A percentile compares a stretch with the other conserved stretches of the same genome.
Conservation (phyloP, 2,113 vertebrate species). For the Pangasianodon gigas region DNA sequence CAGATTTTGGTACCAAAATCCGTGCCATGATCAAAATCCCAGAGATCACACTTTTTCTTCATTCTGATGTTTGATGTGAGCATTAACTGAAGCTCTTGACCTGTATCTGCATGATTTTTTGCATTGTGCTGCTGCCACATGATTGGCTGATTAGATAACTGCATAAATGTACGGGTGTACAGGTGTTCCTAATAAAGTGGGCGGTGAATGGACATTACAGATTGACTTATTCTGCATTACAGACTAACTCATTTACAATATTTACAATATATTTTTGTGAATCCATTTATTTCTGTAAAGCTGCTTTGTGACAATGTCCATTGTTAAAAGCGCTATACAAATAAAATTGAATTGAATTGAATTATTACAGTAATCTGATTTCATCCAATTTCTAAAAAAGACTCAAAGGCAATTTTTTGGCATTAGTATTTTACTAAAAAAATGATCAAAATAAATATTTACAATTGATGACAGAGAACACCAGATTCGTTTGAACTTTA, state of each 20-base stretch:
- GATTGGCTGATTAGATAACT: not conserved
- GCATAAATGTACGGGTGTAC: not conserved
- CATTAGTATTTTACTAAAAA: conserved; percentile 73
- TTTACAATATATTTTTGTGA: no score
- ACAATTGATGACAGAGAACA: conserved; percentile 69
- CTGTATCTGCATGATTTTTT: no score
- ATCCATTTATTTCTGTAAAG: no score
- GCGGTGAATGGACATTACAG: not conserved
- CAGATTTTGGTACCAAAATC: no score
- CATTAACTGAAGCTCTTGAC: no score
- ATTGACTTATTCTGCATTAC: not conserved
- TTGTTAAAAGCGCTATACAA: no score
- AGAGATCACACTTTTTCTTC: not conserved
- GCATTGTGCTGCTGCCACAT: no score
- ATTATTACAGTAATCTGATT: not conserved
- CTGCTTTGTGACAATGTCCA: no score
- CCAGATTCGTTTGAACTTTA: conserved; percentile 64
- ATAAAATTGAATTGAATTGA: no score
- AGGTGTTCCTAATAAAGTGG: not conserved
- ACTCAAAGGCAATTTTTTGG: conserved; percentile 56
- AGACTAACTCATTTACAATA: no score
- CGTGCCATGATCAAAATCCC: not conserved
- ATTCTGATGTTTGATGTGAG: not conserved
- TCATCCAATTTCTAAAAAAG: conserved; percentile 46
- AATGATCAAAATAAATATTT: conserved; percentile 75